phyloP scores from a whole-genome alignment of 2,113 vertebrate genomes.

The Ascaphus truei region DNA sequence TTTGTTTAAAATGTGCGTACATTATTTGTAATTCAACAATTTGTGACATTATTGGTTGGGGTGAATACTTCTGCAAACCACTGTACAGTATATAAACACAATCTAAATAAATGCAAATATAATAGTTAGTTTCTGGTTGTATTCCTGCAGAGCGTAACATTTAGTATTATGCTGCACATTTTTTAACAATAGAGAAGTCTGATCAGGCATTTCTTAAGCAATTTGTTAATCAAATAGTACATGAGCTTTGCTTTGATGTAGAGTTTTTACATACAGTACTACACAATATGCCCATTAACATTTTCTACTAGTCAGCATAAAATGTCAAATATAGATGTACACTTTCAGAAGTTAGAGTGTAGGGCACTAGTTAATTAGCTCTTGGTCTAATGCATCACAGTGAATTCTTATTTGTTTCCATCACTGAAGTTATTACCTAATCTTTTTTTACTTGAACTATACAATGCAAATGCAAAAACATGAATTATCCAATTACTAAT shows the following conservation, averaged over 20 bases:
- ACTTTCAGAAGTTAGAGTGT: neutral
- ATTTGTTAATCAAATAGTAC: conserved; percentile 1
- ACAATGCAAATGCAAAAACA: neutral
- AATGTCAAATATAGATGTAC: neutral
- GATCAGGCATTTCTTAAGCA: neutral
- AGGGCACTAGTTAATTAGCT: neutral
- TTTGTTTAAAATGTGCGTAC: too few species aligned
- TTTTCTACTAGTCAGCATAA: neutral
- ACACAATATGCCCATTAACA: neutral
- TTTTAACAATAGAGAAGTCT: neutral
- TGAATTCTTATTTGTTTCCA: neutral
- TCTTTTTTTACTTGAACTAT: neutral
- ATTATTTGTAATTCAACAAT: too few species aligned
- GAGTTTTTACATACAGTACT: neutral
- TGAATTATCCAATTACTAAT: neutral
- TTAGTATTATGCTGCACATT: neutral
- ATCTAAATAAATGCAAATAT: neutral
- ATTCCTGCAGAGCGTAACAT: neutral
- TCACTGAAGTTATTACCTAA: neutral
- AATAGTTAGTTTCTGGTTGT: neutral
- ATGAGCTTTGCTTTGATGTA: neutral
- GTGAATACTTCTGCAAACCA: too few species aligned
- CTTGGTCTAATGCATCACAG: neutral
- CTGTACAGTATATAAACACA: too few species aligned
- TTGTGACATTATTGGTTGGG: too few species aligned